Base-by-base conservation (phyloP, 2,888 invertebrate species). In the Deroplatys truncata region DNA sequence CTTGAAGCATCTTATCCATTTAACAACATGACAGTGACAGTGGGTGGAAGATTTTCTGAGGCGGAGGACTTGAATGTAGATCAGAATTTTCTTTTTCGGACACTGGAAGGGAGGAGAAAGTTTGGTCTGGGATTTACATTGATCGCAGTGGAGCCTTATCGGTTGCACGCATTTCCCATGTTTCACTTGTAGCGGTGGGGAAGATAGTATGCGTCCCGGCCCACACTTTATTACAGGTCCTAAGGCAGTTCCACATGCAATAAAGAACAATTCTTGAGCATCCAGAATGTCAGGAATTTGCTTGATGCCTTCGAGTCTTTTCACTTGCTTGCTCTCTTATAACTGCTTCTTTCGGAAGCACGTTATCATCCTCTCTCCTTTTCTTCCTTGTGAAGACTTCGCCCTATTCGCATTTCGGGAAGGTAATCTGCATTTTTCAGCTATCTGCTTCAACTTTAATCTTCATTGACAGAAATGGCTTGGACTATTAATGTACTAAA, bases 231-330 rank as follows among this genome's bases (percentile, higher is more conserved):
- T 86, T 86, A 28, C 86, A 28, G 15, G 72, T 72, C 86, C 28
- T 72, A 13, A 25, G 86, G 72, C 86, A 86, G 29, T 82, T 31
- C 86, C 86, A 86, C 82, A 72, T 86, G 86, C 31, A 82, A 86
- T 86, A 86, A 82, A 86, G 29, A 86, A 86, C 72, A 72, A 72
- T 72, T 72, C 56, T 72, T 72, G 56, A 72, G 56, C 56, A 86
- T 56, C n/a, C 86, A 86, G 86, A 86, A 86, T 86, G 86, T 72
- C 72, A 31, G 82, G 86, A 86, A 86, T 82, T 86, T 31, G 82
- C 82, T 82, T 82, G 31, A 82, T 86, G 82, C 86, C 82, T 86
- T 28, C 86, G 25, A 86, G 86, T 20, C 56, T 72, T 86, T 86
- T 82, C 25, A 86, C 86, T 86, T 86, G 20, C 56, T 72, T 72